These are phyloP conservation scores for Ormyrus rosae DNA, from an alignment of 2,888 invertebrate species.

Conservation along the genomic window DNA sequence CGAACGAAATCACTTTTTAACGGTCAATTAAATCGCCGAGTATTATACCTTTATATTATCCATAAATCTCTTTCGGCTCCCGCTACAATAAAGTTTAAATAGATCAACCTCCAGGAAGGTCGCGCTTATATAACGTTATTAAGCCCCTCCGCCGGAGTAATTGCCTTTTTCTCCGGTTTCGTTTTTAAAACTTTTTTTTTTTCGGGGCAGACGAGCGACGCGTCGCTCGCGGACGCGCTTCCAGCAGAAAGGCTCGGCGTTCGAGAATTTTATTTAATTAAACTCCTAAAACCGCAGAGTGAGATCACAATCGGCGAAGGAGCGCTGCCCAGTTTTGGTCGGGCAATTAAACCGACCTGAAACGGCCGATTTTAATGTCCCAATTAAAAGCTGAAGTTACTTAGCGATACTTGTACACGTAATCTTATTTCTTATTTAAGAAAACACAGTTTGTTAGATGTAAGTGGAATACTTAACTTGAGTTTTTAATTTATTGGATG, in stretches of 20 bases:
- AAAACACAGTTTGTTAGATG: no score
- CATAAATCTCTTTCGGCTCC: constrained; percentile 47
- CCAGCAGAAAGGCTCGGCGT: no score
- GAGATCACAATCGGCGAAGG: no score
- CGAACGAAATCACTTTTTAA: constrained; percentile 36
- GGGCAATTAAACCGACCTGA: no score
- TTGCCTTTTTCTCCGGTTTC: neutral
- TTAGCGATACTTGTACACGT: no score
- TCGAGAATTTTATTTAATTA: no score
- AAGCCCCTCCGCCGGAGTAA: constrained; percentile 17
- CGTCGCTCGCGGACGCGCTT: neutral
- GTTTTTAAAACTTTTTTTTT: neutral
- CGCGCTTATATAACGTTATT: constrained; percentile 12
- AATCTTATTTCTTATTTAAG: no score
- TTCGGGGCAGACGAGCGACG: neutral
- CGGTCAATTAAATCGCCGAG: constrained; percentile 43
- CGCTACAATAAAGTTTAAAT: constrained; percentile 49
- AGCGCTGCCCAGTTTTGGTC: no score
- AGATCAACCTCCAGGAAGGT: constrained; percentile 39
- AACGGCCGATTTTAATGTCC: no score
- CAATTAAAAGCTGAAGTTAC: no score
- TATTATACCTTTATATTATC: constrained; percentile 33
- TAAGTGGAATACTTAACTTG: no score
- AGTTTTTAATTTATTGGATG: no score
- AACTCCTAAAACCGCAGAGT: neutral